A percentile compares a stretch with the other conserved stretches of the same genome.
phyloP scores from a whole-genome alignment of 2,113 vertebrate species.

The Hystrix cristata region DNA sequence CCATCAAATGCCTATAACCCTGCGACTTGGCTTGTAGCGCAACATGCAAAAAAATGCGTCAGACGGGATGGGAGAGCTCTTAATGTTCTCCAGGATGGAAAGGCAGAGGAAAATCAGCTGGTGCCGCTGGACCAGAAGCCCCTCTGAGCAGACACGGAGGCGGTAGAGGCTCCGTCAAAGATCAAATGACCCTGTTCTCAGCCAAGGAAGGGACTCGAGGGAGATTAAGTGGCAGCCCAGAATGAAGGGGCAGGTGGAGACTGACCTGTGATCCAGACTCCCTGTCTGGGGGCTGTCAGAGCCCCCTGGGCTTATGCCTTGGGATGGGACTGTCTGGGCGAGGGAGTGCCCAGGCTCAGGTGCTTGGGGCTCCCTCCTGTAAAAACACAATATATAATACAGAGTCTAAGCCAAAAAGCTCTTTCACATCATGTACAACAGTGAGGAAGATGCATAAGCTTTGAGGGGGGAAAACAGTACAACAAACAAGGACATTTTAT shows the following conservation, averaged over 20 bases:
- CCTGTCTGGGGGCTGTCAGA: constrained; percentile 90
- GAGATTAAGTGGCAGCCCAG: constrained; percentile 86
- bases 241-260: constrained; percentile 87
- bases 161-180: constrained; percentile 79
- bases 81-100: constrained; percentile 83
- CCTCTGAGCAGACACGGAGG: constrained; percentile 81
- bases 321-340: constrained; percentile 89
- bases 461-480: constrained; percentile 82
- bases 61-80: constrained; percentile 81
- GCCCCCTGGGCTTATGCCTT: constrained; percentile 91
- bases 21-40: constrained; percentile 83
- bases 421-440: constrained; percentile 84
- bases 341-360: constrained; percentile 92
- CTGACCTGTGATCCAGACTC: constrained; percentile 92
- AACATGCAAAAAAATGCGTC: constrained; percentile 88
- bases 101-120: constrained; percentile 85
- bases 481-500: constrained; percentile 80
- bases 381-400: constrained; percentile 92
- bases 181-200: constrained; percentile 83
- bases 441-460: constrained; percentile 86
- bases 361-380: constrained; percentile 91
- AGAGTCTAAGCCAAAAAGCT: constrained; percentile 89
- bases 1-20: constrained; percentile 49
- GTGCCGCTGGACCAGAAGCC: constrained; percentile 86
- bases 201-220: constrained; percentile 84